phyloP scores from a whole-genome alignment of 2,113 vertebrate genomes.

The Sphaerodactylus townsendi region DNA sequence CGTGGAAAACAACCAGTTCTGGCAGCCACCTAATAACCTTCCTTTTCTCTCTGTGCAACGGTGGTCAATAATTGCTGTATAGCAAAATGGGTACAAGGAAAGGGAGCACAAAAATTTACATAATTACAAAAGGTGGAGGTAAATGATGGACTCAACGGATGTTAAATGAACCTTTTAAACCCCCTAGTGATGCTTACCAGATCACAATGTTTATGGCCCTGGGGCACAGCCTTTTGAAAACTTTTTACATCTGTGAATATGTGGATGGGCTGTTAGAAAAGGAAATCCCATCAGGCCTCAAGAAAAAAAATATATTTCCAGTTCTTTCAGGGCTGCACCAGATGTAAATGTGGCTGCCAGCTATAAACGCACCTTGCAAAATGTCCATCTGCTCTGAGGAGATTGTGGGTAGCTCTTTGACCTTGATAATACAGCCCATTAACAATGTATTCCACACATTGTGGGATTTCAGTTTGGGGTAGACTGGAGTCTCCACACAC shows the following conservation, averaged over 20 bases:
- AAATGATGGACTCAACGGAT: not conserved
- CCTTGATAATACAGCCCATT: not conserved
- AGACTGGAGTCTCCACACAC: too few relatives aligned
- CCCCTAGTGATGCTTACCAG: not conserved
- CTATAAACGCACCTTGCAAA: not conserved
- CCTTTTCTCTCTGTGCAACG: not conserved
- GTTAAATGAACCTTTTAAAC: not conserved
- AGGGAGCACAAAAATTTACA: not conserved
- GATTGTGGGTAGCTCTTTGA: not conserved
- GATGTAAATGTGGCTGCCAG: not conserved
- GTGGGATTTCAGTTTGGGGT: not conserved
- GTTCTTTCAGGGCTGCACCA: not conserved
- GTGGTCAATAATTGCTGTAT: too few relatives aligned
- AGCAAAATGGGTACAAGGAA: not conserved
- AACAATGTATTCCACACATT: not conserved
- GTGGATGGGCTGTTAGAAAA: not conserved
- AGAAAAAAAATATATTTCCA: not conserved
- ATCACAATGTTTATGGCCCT: not conserved
- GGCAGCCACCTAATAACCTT: not conserved
- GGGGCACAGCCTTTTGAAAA: not conserved
- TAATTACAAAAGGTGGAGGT: not conserved
- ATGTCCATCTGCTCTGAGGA: not conserved
- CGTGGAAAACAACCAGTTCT: too few relatives aligned
- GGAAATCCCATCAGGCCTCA: not conserved
- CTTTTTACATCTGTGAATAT: not conserved